Evolutionary conservation across 2,888 invertebrate genomes (phyloP), one percentile per base, ranked within the genome.

Genomic region (Anthrax anthrax): DNA sequence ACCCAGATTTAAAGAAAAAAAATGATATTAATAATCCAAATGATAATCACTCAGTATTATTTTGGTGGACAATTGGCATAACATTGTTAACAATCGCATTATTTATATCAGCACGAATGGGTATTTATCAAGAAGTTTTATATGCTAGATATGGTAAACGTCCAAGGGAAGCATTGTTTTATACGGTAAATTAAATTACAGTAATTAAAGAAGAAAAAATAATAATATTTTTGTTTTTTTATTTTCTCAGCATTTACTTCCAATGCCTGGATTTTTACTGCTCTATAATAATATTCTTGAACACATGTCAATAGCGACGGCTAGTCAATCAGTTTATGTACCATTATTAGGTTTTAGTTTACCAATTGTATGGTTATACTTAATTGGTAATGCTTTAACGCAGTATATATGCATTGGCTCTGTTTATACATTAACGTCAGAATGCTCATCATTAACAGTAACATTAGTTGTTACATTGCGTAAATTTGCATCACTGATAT

Each of bases 371-470:
- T 80, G 90, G 62, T 56, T 84, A 6, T 89, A 80, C 69, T 71
- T 96, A 41, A 63, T 84, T 36, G 78, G 84, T 23, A 94, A 94
- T 64, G 80, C 88, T 8, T 55, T 89, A 3, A 90, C 94, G 1
- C 95, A 96, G 76, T 96, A 80, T 73, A 56, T 95, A 50, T 98
- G 97, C 64, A 96, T 97, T 51, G 84, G 89, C 62, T 87, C 91
- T 10, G 97, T 98, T 2, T 98, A 94, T 60, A 79, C 86, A 29
- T 71, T 97, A 59, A 96, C 95, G 2, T 87, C 96, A 0, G 92
- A 94, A 66, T 94, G 92, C 61, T 78, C 89, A 1, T 94, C 96
- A 0, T 68, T 98, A 39, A 91, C 92, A 0, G 95, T 98, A 2
- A 97, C 96, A 0, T 72, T 98, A 55, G 91, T 98, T 1, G 85